Percentiles rank a stretch among this genome's conserved stretches.
Evolutionary conservation across 2,888 invertebrate genomes (phyloP).

Genomic region (Drosophila greeni): DNA sequence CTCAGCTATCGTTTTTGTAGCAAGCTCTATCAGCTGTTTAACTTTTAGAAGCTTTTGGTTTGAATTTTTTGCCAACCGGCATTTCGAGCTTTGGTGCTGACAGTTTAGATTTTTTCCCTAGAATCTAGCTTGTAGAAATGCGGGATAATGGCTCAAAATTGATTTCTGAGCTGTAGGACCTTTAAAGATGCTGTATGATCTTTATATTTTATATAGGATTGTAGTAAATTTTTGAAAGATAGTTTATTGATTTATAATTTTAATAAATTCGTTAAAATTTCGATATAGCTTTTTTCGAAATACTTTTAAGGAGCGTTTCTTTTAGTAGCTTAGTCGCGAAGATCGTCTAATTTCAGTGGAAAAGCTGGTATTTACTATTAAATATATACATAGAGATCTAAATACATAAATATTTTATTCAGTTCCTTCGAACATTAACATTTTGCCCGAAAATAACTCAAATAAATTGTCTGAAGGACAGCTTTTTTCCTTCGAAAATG

Average conservation of each 20-base stretch:
- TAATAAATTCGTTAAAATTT: neutral
- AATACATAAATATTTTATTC: too few relatives aligned
- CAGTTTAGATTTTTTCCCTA: neutral
- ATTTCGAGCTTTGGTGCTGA: constrained; percentile 4
- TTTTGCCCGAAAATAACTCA: neutral
- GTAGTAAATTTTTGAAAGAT: too few relatives aligned
- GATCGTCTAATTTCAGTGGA: too few relatives aligned
- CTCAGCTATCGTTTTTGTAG: neutral
- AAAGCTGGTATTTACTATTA: too few relatives aligned
- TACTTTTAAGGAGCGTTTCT: neutral
- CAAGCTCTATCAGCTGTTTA: neutral
- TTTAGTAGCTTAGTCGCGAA: neutral
- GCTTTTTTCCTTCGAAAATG: neutral
- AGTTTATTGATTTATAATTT: neutral
- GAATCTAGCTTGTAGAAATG: neutral
- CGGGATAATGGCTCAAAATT: neutral
- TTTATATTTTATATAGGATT: neutral
- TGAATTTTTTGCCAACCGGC: constrained; percentile 4
- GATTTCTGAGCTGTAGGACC: neutral
- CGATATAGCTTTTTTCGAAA: neutral
- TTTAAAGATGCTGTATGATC: neutral
- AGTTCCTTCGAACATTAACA: neutral
- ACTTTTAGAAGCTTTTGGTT: constrained; percentile 10
- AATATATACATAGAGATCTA: too few relatives aligned
- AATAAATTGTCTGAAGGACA: too few relatives aligned